Base-by-base conservation (phyloP, 2,888 invertebrate species). In the Alviniconcha strummeri region DNA sequence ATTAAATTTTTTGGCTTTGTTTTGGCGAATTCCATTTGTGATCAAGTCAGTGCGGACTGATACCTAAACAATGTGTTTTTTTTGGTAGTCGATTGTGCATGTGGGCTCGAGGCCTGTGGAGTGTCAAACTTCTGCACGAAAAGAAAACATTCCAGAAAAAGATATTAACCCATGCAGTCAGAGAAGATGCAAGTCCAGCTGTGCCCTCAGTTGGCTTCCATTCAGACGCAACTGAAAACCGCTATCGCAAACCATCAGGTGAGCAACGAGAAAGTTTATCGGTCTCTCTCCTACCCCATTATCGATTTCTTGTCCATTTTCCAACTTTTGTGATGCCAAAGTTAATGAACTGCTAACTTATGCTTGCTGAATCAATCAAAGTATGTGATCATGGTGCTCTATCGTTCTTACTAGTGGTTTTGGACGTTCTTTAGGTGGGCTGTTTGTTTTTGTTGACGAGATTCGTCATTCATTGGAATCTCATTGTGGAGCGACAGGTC, bases 241-340 rank as follows among this genome's bases (percentile, higher is more conserved):
- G 92, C 93, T 55, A 92, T 93, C 83, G 91, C 92, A 88, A 92
- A 88, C 88, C 93, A 93, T 88, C 93, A 93, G 93, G 93, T 93
- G 89, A 84, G 89, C 82, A n/a, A 11, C 71, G 79, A 83, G 79
- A 83, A 83, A 83, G 83, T 82, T 83, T 83, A 83, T 83, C 79
- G 83, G 83, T 79, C 82, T 82, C 74, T 36, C 57, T 57, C 57
- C 57, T 78, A 78, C 67, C 83, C 83, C 78, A 78, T 83, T 79
- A 83, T 83, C 57, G 83, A 83, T 83, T 72, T 78, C 79, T 83
- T 79, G 83, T 79, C 83, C 83, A 83, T 83, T 83, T 55, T 60
- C 77, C 78, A 83, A 83, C 83, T 83, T 83, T 79, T 60, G 54
- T 67, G 19, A 54, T 79, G 72, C 60, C 64, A 78, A 83, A 83